These are phyloP conservation scores for Linurgus olivaceus DNA, from an alignment of 2,797 vertebrate species.

Conservation along the genomic window DNA sequence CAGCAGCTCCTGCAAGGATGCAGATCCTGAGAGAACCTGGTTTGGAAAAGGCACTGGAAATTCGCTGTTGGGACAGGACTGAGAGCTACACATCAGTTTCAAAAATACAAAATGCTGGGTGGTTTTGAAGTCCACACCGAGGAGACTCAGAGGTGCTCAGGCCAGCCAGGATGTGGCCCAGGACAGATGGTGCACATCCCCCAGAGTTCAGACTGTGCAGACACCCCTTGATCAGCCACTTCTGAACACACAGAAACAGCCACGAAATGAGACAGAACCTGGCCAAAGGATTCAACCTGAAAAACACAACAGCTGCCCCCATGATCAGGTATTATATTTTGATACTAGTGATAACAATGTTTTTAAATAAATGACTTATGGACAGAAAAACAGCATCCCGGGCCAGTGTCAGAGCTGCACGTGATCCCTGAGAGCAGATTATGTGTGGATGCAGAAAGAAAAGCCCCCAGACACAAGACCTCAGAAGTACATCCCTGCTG, in stretches of 20 bases:
- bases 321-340: background rate
- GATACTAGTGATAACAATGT: background rate
- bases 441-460: background rate
- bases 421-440: background rate
- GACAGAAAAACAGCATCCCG: background rate
- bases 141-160: background rate
- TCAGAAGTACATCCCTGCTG: background rate
- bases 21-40: background rate
- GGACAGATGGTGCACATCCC: background rate
- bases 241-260: background rate
- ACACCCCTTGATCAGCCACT: background rate
- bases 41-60: background rate
- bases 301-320: background rate
- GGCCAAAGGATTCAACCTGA: background rate
- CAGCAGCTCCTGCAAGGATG: background rate
- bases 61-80: rapidly evolving
- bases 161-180: background rate
- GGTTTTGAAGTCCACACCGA: background rate
- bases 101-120: background rate
- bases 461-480: background rate
- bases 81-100: background rate
- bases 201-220: background rate
- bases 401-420: background rate
- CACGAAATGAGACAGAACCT: background rate
- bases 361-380: background rate